phyloP scores from a whole-genome alignment of 2,888 invertebrate genomes.

The Hydriomena furcata region DNA sequence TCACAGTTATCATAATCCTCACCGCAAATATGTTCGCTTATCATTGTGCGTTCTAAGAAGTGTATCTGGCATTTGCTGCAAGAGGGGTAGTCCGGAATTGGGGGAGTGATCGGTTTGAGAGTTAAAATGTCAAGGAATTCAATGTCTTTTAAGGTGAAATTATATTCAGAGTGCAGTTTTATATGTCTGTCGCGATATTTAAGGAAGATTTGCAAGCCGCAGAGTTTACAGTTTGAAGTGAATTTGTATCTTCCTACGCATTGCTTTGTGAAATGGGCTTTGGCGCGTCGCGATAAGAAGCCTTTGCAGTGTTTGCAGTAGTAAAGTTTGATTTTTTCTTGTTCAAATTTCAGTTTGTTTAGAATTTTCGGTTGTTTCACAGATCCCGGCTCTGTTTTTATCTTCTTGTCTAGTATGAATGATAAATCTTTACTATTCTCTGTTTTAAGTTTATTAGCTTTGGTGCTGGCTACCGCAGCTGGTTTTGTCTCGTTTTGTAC shows the following conservation, averaged over 20 bases:
- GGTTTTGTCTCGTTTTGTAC: too few relatives aligned
- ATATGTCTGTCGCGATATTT: slow-evolving; percentile 1
- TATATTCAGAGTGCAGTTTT: slow-evolving; percentile 25
- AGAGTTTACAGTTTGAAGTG: slow-evolving; percentile 39
- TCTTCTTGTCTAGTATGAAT: neutral
- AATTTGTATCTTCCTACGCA: slow-evolving; percentile 10
- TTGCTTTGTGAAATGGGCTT: slow-evolving; percentile 19
- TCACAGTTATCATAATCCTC: slow-evolving; percentile 37
- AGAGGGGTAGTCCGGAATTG: slow-evolving; percentile 36
- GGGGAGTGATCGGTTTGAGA: slow-evolving; percentile 31
- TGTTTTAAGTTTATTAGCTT: slow-evolving; percentile 5
- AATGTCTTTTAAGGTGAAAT: slow-evolving; percentile 40
- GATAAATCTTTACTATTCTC: neutral
- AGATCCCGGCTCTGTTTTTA: neutral
- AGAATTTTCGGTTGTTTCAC: slow-evolving; percentile 2
- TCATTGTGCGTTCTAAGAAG: slow-evolving; percentile 29
- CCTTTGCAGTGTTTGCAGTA: slow-evolving; percentile 34
- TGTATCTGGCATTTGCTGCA: slow-evolving; percentile 47
- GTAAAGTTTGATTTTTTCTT: slow-evolving; percentile 6
- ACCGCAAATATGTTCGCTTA: slow-evolving; percentile 36
- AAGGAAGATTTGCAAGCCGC: slow-evolving; percentile 41
- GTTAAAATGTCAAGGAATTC: slow-evolving; percentile 38
- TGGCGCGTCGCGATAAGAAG: slow-evolving; percentile 9
- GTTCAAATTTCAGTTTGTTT: slow-evolving; percentile 10
- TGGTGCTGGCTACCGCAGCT: neutral